Percentiles rank a stretch among this genome's conserved stretches.
These are phyloP conservation scores for Spheniscus humboldti DNA, from an alignment of 2,797 vertebrate genomes.

Conservation along the genomic window DNA sequence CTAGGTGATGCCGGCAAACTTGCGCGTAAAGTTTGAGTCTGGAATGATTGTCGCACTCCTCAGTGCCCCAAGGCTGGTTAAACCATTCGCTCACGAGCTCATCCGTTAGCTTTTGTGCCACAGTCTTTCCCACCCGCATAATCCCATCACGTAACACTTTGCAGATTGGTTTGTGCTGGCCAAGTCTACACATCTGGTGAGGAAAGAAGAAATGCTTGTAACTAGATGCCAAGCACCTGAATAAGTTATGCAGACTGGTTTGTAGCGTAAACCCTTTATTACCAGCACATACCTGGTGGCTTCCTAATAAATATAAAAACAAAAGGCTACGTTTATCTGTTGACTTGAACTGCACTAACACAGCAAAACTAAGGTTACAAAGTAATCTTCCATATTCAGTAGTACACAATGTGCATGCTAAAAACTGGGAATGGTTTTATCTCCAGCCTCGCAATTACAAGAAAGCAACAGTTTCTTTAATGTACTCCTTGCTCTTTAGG, in stretches of 20 bases:
- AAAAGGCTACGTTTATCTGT: neutral
- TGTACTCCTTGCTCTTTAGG: neutral
- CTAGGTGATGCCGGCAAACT: conserved; percentile 90
- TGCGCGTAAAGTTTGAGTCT: conserved; percentile 93
- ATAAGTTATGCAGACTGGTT: neutral
- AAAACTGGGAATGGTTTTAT: neutral
- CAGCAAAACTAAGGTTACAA: neutral
- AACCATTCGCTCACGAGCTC: conserved; percentile 89
- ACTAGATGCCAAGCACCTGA: neutral
- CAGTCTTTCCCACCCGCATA: conserved; percentile 85
- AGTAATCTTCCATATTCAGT: neutral
- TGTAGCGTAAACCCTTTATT: neutral
- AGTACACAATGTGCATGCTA: neutral
- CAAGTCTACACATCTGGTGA: conserved; percentile 90
- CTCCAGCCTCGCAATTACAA: neutral
- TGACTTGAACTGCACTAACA: neutral
- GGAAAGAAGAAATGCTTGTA: neutral
- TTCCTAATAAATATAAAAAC: neutral
- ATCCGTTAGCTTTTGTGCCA: conserved; percentile 82
- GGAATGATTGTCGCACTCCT: conserved; percentile 91
- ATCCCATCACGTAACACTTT: conserved; percentile 92
- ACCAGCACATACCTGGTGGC: neutral
- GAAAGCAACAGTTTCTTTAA: neutral
- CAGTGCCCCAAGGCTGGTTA: conserved; percentile 85
- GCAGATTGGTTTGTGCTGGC: conserved; percentile 93